phyloP scores from a whole-genome alignment of 2,888 invertebrate species.

The Tetheella fluctuosa region DNA sequence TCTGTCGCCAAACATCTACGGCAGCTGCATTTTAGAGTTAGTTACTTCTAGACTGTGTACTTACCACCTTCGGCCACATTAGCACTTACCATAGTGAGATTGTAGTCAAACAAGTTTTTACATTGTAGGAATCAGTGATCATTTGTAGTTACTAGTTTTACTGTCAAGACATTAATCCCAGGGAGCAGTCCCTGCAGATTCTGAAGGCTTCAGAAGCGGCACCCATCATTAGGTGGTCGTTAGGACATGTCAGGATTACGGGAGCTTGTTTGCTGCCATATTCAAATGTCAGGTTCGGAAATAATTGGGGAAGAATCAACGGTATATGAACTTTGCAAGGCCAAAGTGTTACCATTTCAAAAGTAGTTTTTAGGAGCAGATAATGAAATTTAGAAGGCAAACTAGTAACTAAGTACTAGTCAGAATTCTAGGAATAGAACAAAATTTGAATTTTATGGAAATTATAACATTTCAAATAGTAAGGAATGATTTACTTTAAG shows the following conservation, averaged over 20 bases:
- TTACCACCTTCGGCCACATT: too few species aligned
- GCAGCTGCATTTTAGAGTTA: too few species aligned
- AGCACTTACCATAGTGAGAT: too few species aligned
- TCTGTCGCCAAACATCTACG: too few species aligned
- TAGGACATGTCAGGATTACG: constrained; percentile 19
- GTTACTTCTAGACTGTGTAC: too few species aligned
- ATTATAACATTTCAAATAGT: not conserved
- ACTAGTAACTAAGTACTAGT: too few species aligned
- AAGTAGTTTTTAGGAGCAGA: too few species aligned
- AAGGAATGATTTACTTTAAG: not conserved
- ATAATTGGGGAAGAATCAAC: not conserved
- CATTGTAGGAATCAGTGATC: too few species aligned
- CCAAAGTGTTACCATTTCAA: not conserved
- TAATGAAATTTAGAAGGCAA: not conserved
- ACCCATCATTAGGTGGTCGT: constrained; percentile 6
- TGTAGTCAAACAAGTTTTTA: too few species aligned
- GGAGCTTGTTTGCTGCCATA: not conserved
- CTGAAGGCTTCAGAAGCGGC: not conserved
- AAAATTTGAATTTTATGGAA: not conserved
- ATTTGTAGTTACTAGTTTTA: not conserved
- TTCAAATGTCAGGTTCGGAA: constrained; percentile 1
- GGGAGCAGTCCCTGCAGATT: not conserved
- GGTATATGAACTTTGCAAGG: not conserved
- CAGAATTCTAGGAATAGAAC: too few species aligned
- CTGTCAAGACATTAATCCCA: not conserved